Evolutionary conservation across 92 coral and sea anemone species (phyloP).

Genomic region (Meandrina meandrites): DNA sequence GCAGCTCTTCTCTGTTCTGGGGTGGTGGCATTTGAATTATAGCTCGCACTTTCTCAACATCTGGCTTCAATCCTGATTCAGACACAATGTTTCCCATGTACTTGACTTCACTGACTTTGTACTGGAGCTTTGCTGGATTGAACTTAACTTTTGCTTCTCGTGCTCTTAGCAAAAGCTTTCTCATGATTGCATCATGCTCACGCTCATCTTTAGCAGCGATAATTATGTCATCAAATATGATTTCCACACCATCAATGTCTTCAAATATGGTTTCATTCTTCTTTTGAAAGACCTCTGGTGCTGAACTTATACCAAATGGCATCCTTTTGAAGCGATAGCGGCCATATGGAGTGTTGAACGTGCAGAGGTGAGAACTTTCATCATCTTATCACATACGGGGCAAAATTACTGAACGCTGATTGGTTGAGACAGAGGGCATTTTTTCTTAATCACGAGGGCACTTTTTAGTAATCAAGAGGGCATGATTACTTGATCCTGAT

Average conservation of each 20-base stretch:
- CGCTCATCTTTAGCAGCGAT: conserved; percentile 29
- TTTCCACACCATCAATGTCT: conserved; percentile 42
- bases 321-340: conserved; percentile 41
- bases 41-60: conserved; percentile 31
- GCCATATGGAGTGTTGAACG: conserved; percentile 51
- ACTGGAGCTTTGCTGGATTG: conserved; percentile 23
- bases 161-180: conserved; percentile 17
- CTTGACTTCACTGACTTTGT: conserved; percentile 50
- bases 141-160: conserved; percentile 34
- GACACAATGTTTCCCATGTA: conserved; percentile 56
- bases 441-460: too few species aligned
- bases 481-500: too few species aligned
- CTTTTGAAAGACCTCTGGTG: conserved; percentile 49
- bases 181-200: conserved; percentile 48
- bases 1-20: conserved; percentile 22
- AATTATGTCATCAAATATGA: conserved; percentile 45
- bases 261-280: conserved; percentile 41
- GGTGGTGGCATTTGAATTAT: conserved; percentile 10
- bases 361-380: conserved; percentile 40
- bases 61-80: conserved; percentile 41
- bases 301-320: conserved; percentile 43
- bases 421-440: too few species aligned
- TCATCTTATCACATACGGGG: too few species aligned
- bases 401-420: too few species aligned
- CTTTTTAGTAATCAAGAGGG: too few species aligned